Conservation (phyloP, 2,113 vertebrate genomes). For the Piaya cayana region DNA sequence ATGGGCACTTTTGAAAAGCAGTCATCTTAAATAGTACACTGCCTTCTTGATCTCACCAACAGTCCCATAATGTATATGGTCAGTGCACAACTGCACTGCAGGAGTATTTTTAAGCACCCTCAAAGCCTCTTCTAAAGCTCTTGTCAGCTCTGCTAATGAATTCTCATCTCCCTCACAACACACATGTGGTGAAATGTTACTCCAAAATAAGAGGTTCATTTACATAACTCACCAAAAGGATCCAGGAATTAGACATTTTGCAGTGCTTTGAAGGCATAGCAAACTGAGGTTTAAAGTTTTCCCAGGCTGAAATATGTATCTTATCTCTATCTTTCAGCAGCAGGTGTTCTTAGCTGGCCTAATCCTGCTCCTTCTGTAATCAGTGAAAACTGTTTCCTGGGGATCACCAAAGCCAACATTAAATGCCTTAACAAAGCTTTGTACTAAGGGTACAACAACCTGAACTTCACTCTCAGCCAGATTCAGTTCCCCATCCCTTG, state of each 20-base stretch:
- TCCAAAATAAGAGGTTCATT: not conserved
- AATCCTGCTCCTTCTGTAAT: not conserved
- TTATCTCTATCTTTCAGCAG: not conserved
- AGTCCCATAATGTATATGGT: not conserved
- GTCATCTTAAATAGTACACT: not conserved
- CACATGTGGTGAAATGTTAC: not conserved
- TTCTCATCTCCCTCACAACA: not conserved
- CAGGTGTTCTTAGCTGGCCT: not conserved
- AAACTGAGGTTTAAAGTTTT: slow-evolving; percentile 12
- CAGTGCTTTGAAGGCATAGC: slow-evolving; percentile 22
- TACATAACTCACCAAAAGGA: not conserved
- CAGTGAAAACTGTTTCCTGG: not conserved
- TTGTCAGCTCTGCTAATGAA: not conserved
- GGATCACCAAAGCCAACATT: not conserved
- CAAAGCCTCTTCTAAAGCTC: not conserved
- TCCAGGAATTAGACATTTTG: slow-evolving; percentile 18
- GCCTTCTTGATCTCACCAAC: not conserved
- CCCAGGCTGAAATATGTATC: not conserved
- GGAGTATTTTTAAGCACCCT: not conserved
- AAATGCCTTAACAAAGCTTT: not conserved
- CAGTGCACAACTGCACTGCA: not conserved
- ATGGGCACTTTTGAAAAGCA: not conserved
- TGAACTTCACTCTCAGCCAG: not conserved
- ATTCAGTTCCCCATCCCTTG: not conserved
- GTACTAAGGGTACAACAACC: not conserved